Evolutionary conservation across 2,113 vertebrate genomes (phyloP), one percentile per base, ranked within the genome.

Genomic region (Lophochroa leadbeateri): DNA sequence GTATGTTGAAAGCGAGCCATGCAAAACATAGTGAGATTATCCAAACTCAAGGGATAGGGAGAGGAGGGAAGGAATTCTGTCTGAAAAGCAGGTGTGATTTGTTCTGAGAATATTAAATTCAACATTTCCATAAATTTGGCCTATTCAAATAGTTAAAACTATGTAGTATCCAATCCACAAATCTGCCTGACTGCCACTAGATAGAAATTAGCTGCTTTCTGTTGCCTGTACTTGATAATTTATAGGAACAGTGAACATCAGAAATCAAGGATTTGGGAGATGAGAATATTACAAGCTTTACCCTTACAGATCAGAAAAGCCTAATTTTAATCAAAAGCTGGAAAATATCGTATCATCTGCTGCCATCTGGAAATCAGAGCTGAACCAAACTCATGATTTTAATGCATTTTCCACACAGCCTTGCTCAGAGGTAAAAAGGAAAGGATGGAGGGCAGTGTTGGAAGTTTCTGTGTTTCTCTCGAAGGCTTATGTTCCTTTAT

Each of bases 231-330:
- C 52, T 79, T 46, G 68, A 46, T 65, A 69, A 87, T 92, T 94
- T 95, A 86, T 71, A 58, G 70, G 69, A 96, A 68, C 41, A 83
- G 67, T 1, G 29, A 87, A 52, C 41, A 92, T 71, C 55, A 93
- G 72, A 92, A 92, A 82, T 88, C 87, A 95, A 92, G 89, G 91
- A 82, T 87, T 65, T 92, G 81, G 47, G 57, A 93, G 86, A 89
- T 50, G 79, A 94, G 70, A 92, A 17, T 69, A 94, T 94, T 86
- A 84, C 37, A 92, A 55, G 67, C 55, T 82, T 94, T 72, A 49
- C 37, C 12, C 67, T 92, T 55, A 20, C 37, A 49, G 64, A 88
- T 86, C 58, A 94, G 86, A 82, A 55, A 85, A 94, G 46, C 25
- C 44, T 72, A 90, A 88, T 87, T 92, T 91, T 79, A 94, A 87